Evolutionary conservation across 92 coral and sea anemone species (phyloP), one percentile per base, ranked within the genome.

Genomic region (Bergia sp.): DNA sequence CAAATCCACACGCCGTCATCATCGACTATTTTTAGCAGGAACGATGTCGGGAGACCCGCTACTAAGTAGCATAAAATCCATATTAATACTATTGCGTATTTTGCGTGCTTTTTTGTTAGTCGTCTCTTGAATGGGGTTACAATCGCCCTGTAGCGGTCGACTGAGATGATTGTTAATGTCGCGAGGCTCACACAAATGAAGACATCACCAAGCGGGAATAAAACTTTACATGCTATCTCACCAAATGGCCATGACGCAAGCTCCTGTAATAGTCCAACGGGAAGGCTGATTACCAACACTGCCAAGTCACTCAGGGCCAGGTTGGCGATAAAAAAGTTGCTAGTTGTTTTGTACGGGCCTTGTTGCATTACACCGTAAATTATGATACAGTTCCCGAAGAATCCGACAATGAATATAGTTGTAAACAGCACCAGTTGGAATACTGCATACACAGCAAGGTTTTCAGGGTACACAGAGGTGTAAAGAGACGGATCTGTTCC

Each of bases 221-320:
- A 90, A 8, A 97, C 93, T 90, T 96, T 96, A 39, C 99, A 97
- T 1, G 98, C 94, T n/a, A 95, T 71, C 44, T 97, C 99, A 1
- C 99, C 99, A 44, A 97, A 97, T 53, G 98, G 99, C 99, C 99
- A 97, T 3, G 99, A 97, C 0, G 97, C 96, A 50, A 97, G 93
- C 58, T 97, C 96, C 75, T 92, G 96, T 40, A 97, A 79, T 13
- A 97, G 85, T 0, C 95, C 96, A 37, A 96, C 94, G 0, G 99
- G 99, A 11, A 97, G 89, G 39, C 98, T 96, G 13, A 97, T 93
- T 37, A 97, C 96, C 2, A 97, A 65, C 8, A 97, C 98, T 20
- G 99, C 99, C 47, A 97, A 87, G 65, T 97, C 99, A 21, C 95
- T 92, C 23, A 97, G 86, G 29, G 99, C 99, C 10, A 97, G 82